Base-by-base conservation (phyloP, 2,797 vertebrate species). In the Sternarchorhynchus goeldii region DNA sequence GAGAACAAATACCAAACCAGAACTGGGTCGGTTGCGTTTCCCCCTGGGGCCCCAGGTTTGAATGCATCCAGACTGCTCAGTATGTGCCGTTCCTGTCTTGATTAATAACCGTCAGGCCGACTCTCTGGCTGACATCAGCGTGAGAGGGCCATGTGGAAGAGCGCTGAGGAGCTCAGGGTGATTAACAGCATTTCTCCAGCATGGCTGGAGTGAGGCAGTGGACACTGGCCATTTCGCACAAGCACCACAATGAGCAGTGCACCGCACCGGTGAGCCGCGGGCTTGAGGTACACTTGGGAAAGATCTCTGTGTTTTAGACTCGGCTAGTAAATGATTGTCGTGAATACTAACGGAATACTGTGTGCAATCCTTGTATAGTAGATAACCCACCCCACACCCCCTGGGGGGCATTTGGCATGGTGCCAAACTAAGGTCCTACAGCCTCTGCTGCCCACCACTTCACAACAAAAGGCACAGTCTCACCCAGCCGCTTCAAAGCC, bases 61-160 rank as follows among this genome's bases (percentile, higher is more conserved):
- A 71, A 78, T 53, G 73, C 55, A 29, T 68, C 60, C 21, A 75
- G 78, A 75, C 73, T 65, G 65, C 59, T 57, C 56, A 3, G 62
- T 73, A 58, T 77, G 75, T 66, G 73, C 57, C 73, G 66, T 67
- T 77, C 45, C 71, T 59, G 45, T 55, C 50, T 56, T 70, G 68
- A 53, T 41, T 56, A 75, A 64, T 17, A 25, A 32, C 41, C 56
- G 39, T 45, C 31, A 69, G 55, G 60, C 25, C 3, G 62, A 71
- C 66, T 77, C 60, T 69, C 75, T 76, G 68, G 53, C 70, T 21
- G 55, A 59, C 78, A 77, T 41, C n/a, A 66, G 67, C 72, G 73
- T 76, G 53, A 25, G 39, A 6, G 39, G 58, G 58, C 50, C 29
- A 56, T 64, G 34, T 74, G 36, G 41, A 75, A 75, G 55, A 78